Percentiles rank a stretch among this genome's conserved stretches.
Evolutionary conservation across 2,888 invertebrate genomes (phyloP).

Genomic region (Pyralis farinalis): DNA sequence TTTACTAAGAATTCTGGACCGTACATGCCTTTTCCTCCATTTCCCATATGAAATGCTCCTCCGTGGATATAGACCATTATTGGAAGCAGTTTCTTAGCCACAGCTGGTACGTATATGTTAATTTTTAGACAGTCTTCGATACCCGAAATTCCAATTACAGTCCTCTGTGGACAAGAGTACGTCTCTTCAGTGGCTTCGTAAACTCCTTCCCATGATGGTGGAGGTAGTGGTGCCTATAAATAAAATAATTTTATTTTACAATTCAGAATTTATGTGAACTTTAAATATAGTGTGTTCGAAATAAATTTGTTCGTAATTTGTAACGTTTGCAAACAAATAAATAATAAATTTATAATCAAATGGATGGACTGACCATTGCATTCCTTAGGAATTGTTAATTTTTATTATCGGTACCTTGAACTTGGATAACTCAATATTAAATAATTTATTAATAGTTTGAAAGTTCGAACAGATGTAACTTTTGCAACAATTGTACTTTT

Average conservation of each 20-base stretch:
- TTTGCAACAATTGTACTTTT: too few species aligned
- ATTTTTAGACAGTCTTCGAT: constrained; percentile 63
- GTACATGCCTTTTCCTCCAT: constrained; percentile 58
- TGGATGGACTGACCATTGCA: too few species aligned
- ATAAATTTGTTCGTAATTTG: too few species aligned
- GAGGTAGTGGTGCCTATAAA: constrained; percentile 58
- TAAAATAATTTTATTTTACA: not conserved
- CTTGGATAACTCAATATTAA: too few species aligned
- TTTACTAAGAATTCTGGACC: constrained; percentile 60
- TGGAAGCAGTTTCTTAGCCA: constrained; percentile 37
- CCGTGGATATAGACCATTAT: constrained; percentile 72
- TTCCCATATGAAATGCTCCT: constrained; percentile 63
- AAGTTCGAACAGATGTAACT: too few species aligned
- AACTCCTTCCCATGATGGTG: constrained; percentile 60
- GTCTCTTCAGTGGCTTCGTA: constrained; percentile 58
- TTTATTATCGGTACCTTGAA: too few species aligned
- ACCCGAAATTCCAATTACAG: constrained; percentile 40
- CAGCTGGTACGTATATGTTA: constrained; percentile 59
- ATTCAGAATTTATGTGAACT: too few species aligned
- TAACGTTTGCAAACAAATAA: too few species aligned
- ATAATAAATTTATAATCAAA: too few species aligned
- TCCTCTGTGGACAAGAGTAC: constrained; percentile 51
- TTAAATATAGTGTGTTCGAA: too few species aligned
- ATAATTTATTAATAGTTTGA: too few species aligned
- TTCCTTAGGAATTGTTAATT: too few species aligned